Percentiles rank a stretch among this genome's conserved stretches.
phyloP scores from a whole-genome alignment of 2,888 invertebrate species.

The Gasteruption jaculator region DNA sequence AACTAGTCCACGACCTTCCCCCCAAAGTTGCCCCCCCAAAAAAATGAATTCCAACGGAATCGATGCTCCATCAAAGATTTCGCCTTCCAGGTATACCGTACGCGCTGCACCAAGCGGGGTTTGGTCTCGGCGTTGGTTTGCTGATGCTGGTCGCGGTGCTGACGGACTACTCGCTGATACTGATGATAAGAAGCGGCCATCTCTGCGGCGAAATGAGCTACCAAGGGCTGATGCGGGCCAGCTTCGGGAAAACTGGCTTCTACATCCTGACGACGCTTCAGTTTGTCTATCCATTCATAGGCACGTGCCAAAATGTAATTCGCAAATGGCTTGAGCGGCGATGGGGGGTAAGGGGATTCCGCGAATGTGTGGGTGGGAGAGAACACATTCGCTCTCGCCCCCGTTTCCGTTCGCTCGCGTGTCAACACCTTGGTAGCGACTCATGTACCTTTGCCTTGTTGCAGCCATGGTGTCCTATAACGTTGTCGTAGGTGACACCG shows the following conservation, averaged over 20 bases:
- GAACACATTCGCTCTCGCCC: no score
- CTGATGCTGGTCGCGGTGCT: constrained; percentile 68
- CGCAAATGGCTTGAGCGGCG: no score
- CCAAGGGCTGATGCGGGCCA: constrained; percentile 74
- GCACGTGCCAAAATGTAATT: no score
- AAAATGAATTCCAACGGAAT: neutral
- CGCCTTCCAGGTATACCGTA: constrained; percentile 66
- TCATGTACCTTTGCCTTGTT: constrained; percentile 17
- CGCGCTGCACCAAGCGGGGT: constrained; percentile 75
- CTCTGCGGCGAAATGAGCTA: constrained; percentile 75
- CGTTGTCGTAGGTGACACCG: constrained; percentile 80
- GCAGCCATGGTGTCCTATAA: constrained; percentile 86
- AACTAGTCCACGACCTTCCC: no score
- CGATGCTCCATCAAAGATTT: neutral
- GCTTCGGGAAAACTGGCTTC: constrained; percentile 75
- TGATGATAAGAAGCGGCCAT: constrained; percentile 73
- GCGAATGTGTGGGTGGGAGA: no score
- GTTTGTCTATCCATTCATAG: constrained; percentile 79
- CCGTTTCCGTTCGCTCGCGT: no score
- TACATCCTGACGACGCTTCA: constrained; percentile 71
- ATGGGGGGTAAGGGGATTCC: no score
- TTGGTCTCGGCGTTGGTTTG: constrained; percentile 70
- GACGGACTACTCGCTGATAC: constrained; percentile 76
- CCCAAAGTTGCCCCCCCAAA: neutral
- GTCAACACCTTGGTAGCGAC: no score